Percentiles rank a stretch among this genome's conserved stretches.
phyloP scores from a whole-genome alignment of 2,888 invertebrate genomes.

The Synanthedon vespiformis region DNA sequence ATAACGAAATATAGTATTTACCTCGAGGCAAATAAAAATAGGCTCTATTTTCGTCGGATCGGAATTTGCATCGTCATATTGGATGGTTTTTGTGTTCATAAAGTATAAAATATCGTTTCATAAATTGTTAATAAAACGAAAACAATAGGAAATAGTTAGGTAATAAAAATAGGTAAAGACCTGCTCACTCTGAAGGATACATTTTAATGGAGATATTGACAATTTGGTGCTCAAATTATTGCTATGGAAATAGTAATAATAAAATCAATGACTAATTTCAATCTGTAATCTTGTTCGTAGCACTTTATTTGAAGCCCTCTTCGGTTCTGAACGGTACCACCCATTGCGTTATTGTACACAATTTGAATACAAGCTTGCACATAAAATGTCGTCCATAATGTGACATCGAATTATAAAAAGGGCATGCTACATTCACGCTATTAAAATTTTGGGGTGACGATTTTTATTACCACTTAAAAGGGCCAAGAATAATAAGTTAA shows the following conservation, averaged over 20 bases:
- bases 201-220: no score
- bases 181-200: no score
- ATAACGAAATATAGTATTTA: no score
- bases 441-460: constrained; percentile 7
- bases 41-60: no score
- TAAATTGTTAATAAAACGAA: no score
- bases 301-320: not conserved
- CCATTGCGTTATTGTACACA: constrained; percentile 8
- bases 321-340: constrained; percentile 7
- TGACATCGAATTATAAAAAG: not conserved
- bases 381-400: not conserved
- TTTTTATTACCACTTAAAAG: constrained; percentile 7
- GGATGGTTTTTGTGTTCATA: no score
- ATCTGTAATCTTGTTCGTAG: constrained; percentile 1
- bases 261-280: constrained; percentile 1
- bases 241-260: not conserved
- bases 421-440: not conserved
- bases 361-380: constrained; percentile 7
- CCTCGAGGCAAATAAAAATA: no score
- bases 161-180: not conserved
- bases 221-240: not conserved
- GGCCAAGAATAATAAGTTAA: constrained; percentile 9
- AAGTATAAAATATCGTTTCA: no score
- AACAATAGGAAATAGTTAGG: not conserved
- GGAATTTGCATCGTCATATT: no score